phyloP scores from a whole-genome alignment of 2,888 invertebrate genomes.

The Trachelus stipa region DNA sequence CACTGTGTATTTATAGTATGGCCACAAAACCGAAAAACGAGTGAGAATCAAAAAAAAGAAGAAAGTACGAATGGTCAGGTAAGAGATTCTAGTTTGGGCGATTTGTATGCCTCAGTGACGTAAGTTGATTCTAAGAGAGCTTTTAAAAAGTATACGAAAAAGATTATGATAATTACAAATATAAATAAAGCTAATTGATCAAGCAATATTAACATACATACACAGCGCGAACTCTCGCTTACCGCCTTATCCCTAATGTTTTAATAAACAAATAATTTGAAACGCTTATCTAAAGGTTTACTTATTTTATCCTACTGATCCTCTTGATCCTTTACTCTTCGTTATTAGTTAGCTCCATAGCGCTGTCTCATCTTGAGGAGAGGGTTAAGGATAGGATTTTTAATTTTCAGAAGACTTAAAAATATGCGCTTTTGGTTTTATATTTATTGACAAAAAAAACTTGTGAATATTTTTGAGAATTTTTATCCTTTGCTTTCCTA shows the following conservation, averaged over 20 bases:
- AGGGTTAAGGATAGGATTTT: slow-evolving; percentile 25
- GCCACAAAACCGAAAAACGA: background rate
- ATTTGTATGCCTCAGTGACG: background rate
- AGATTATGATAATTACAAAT: background rate
- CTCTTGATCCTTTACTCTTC: slow-evolving; percentile 39
- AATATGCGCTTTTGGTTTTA: background rate
- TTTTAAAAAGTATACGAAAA: no score
- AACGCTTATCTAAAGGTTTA: slow-evolving; percentile 30
- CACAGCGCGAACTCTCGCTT: background rate
- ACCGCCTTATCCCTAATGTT: slow-evolving; percentile 13
- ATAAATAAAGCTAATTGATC: background rate
- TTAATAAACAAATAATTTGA: slow-evolving; percentile 20
- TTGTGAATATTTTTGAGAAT: background rate
- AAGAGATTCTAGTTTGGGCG: background rate
- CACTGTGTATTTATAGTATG: background rate
- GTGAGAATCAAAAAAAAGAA: background rate
- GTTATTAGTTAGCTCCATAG: slow-evolving; percentile 28
- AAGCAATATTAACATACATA: background rate
- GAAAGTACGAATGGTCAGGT: background rate
- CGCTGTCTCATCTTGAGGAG: slow-evolving; percentile 23
- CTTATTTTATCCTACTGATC: slow-evolving; percentile 36
- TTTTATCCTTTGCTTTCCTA: background rate
- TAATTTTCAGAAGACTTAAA: slow-evolving; percentile 12
- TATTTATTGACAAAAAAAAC: background rate
- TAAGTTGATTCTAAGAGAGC: background rate